A percentile compares a stretch with the other conserved stretches of the same genome.
Evolutionary conservation across 2,113 vertebrate genomes (phyloP).

Genomic region (Oriolus oriolus): DNA sequence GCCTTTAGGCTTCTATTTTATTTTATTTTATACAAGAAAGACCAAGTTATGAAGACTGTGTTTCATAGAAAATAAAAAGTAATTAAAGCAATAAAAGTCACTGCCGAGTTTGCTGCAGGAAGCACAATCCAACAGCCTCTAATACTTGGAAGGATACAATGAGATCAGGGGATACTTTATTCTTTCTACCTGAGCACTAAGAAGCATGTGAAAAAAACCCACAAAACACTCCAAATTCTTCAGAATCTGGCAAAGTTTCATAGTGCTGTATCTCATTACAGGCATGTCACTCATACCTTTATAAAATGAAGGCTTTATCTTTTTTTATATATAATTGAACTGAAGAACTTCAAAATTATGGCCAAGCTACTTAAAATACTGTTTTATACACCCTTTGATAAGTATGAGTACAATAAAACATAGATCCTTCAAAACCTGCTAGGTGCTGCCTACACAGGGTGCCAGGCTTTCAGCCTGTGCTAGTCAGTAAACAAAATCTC

Average conservation of each 20-base stretch:
- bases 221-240: neutral
- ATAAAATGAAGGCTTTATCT: neutral
- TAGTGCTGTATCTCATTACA: neutral
- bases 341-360: neutral
- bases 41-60: neutral
- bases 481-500: neutral
- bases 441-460: neutral
- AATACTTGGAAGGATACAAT: neutral
- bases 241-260: neutral
- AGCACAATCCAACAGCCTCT: neutral
- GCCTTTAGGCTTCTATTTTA: neutral
- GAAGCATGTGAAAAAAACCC: neutral
- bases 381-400: neutral
- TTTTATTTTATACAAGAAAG: neutral
- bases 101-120: neutral
- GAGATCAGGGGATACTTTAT: neutral
- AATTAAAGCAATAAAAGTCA: conserved; percentile 15
- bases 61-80: conserved; percentile 19
- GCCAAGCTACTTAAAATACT: neutral
- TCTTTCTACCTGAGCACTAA: neutral
- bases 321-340: neutral
- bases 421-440: neutral
- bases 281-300: neutral
- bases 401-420: neutral
- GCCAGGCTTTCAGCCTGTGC: neutral